Conservation (phyloP, 2,888 invertebrate species). For the Mantis religiosa region DNA sequence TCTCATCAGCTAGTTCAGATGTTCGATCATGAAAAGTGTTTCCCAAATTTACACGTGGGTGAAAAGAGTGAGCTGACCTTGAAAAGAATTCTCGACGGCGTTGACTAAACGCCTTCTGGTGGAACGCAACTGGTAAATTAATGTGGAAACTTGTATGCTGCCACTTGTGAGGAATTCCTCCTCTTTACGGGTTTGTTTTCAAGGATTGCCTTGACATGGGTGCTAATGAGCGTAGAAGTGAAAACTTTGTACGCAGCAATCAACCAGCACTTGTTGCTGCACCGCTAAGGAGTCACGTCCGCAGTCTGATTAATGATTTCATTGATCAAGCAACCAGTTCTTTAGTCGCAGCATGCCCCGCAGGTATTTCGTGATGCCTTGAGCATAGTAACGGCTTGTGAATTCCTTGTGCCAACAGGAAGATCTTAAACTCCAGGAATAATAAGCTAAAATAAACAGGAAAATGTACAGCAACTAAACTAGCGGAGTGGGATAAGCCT, state of each 20-base stretch:
- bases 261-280: not conserved
- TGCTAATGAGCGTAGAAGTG: not conserved
- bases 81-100: not conserved
- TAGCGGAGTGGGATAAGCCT: too few species aligned
- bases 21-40: too few species aligned
- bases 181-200: not conserved
- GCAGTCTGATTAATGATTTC: not conserved
- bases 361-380: not conserved
- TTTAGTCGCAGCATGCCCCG: not conserved
- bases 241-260: not conserved
- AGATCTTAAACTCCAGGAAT: not conserved
- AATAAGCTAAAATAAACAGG: too few species aligned
- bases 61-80: not conserved
- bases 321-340: not conserved
- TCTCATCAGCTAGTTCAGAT: too few species aligned
- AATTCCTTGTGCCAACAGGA: not conserved
- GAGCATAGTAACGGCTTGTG: not conserved
- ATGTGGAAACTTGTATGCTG: not conserved
- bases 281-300: not conserved
- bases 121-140: not conserved
- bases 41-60: too few species aligned
- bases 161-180: not conserved
- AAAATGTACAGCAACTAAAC: too few species aligned
- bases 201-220: not conserved
- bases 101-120: not conserved